These are phyloP conservation scores for Gymnocypris eckloni DNA, from an alignment of 2,797 vertebrate species.

Conservation along the genomic window DNA sequence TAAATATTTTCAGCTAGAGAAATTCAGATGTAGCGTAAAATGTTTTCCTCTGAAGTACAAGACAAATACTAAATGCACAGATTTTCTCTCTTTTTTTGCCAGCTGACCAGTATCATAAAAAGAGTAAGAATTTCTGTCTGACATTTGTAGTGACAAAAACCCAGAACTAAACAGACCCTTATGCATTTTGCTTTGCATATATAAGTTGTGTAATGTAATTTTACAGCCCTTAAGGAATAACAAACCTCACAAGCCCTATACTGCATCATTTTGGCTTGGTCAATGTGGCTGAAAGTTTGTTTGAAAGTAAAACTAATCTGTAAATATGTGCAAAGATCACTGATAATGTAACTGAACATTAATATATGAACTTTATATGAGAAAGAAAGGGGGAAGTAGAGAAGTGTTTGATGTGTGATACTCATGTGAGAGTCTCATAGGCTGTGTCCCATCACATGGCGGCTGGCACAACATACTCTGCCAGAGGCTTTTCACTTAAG, in stretches of 20 bases:
- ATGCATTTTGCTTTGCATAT: not conserved
- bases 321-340: not conserved
- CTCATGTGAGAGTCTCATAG: conserved; percentile 36
- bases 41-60: not conserved
- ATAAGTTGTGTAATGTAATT: not conserved
- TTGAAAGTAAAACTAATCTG: not conserved
- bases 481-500: conserved; percentile 3
- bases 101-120: not conserved
- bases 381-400: not conserved
- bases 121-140: not conserved
- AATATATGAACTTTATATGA: not conserved
- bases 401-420: conserved; percentile 3
- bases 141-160: not conserved
- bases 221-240: not conserved
- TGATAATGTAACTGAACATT: not conserved
- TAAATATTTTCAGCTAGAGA: not conserved
- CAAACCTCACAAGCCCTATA: not conserved
- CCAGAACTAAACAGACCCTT: not conserved
- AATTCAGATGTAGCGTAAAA: not conserved
- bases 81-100: not conserved
- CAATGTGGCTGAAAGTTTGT: not conserved
- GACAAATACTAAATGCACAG: not conserved
- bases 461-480: not conserved
- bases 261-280: not conserved
- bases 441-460: conserved; percentile 26